Base-by-base conservation (phyloP, 2,113 vertebrate species). In the Alectura lathami region DNA sequence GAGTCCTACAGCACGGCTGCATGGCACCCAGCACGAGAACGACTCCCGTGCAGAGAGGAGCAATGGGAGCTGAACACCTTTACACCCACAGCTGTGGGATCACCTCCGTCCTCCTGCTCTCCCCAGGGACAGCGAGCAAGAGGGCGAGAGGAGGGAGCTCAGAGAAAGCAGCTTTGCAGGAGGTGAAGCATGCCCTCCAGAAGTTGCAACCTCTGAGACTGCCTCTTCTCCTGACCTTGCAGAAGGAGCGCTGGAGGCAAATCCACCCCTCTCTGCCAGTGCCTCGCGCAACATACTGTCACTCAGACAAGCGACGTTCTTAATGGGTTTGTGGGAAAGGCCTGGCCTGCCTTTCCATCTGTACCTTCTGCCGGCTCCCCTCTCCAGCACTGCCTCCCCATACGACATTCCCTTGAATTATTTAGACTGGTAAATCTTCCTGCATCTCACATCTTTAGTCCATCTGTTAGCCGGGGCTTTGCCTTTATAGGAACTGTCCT, bases 371-470 rank as follows among this genome's bases (percentile, higher is more conserved):
- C 98, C 42, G 92, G 97, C 94, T 97, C 96, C 96, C 96, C 96
- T 97, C 83, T 93, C 94, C 97, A 97, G 97, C 92, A 64, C 97
- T 96, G 96, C 97, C 96, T 97, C 95, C 97, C 98, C 97, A 97
- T 96, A 97, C 97, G 95, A 98, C 97, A 96, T 97, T 98, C 97
- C 97, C 96, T 96, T 98, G 98, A 98, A 98, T 98, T 98, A 98
- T 98, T 97, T 98, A 98, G 98, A 97, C 94, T 97, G 97, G 97
- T 98, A 98, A 98, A 98, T 98, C 97, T 98, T 97, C 96, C 97
- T 97, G 98, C 98, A 96, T 97, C 97, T 97, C 98, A 97, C 98
- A 98, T 98, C 98, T 98, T 98, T 97, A 97, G 97, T 98, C 98
- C 98, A 98, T 98, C 98, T 98, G 98, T 98, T 98, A 97, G 97